These are phyloP conservation scores for Zeuzera pyrina DNA, from an alignment of 2,888 invertebrate species.

Conservation along the genomic window DNA sequence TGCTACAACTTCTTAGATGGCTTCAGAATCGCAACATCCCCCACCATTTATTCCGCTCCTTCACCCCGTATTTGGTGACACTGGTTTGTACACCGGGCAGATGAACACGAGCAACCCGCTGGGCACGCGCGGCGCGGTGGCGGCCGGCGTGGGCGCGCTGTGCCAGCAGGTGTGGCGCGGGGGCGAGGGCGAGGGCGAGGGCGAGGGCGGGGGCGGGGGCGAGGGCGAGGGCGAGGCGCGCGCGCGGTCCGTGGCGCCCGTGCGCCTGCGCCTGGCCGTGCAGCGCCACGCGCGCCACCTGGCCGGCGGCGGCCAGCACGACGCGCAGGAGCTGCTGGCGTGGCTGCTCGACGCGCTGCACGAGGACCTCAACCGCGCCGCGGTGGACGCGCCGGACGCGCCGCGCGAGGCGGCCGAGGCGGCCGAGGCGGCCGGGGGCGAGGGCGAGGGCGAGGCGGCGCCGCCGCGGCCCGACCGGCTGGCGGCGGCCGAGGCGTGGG, in stretches of 20 bases:
- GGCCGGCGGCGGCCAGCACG: slow-evolving; percentile 93
- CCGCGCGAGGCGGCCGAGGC: slow-evolving; percentile 1
- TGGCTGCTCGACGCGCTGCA: slow-evolving; percentile 94
- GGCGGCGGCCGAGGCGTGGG: slow-evolving; percentile 86
- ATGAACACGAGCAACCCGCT: slow-evolving; percentile 88
- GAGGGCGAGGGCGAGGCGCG: slow-evolving; percentile 88
- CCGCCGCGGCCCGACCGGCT: slow-evolving; percentile 78
- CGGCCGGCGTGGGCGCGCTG: slow-evolving; percentile 82
- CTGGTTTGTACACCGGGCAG: too few relatives aligned
- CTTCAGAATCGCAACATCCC: too few relatives aligned
- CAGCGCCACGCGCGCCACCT: slow-evolving; percentile 89
- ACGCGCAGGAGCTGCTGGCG: slow-evolving; percentile 93
- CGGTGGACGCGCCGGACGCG: slow-evolving; percentile 2
- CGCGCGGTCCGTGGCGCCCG: slow-evolving; percentile 86
- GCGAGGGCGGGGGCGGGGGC: slow-evolving; percentile 95
- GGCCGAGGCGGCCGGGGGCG: neutral
- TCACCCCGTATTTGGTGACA: too few relatives aligned
- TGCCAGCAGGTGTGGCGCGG: slow-evolving; percentile 84
- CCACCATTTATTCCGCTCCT: too few relatives aligned
- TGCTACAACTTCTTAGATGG: too few relatives aligned
- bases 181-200: slow-evolving; percentile 83
- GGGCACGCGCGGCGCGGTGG: slow-evolving; percentile 90
- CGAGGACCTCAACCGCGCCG: slow-evolving; percentile 90
- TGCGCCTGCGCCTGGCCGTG: slow-evolving; percentile 89
- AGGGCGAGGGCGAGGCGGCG: slow-evolving; percentile 48